phyloP scores from a whole-genome alignment of 2,113 vertebrate genomes.

The Megaceryle maxima region DNA sequence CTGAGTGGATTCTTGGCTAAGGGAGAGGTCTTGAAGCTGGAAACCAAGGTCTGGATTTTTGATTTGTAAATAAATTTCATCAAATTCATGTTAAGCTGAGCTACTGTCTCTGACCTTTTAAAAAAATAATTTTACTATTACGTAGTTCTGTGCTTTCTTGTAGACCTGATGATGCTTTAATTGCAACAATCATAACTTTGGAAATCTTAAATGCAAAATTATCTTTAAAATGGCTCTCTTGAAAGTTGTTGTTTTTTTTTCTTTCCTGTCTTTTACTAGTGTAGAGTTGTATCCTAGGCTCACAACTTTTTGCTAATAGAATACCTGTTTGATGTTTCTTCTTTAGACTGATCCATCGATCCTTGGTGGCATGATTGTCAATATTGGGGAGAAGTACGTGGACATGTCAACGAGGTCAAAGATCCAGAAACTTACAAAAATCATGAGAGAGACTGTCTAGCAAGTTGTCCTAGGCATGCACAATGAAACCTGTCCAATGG shows the following conservation, averaged over 20 bases:
- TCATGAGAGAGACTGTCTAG: slow-evolving; percentile 80
- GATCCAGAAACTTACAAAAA: slow-evolving; percentile 90
- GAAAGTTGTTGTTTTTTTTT: not conserved
- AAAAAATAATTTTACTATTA: not conserved
- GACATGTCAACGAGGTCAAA: slow-evolving; percentile 96
- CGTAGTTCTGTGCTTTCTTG: not conserved
- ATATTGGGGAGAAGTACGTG: slow-evolving; percentile 92
- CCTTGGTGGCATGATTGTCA: slow-evolving; percentile 96
- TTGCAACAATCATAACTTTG: not conserved
- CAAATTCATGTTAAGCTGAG: not conserved
- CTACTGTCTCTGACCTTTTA: not conserved
- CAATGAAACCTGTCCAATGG: not conserved
- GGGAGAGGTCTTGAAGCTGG: slow-evolving; percentile 87
- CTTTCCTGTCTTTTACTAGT: not conserved
- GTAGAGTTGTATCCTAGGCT: not conserved
- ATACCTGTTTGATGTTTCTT: not conserved
- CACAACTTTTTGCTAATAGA: not conserved
- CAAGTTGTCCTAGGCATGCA: not conserved
- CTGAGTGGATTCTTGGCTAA: slow-evolving; percentile 89
- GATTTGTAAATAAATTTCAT: not conserved
- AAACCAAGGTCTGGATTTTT: slow-evolving; percentile 84
- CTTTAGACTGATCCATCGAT: slow-evolving; percentile 85
- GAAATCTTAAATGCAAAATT: not conserved
- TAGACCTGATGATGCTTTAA: not conserved
- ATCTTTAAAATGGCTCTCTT: not conserved